Evolutionary conservation across 2,888 invertebrate species (phyloP).

Genomic region (Xestoiulus laeticollis): DNA sequence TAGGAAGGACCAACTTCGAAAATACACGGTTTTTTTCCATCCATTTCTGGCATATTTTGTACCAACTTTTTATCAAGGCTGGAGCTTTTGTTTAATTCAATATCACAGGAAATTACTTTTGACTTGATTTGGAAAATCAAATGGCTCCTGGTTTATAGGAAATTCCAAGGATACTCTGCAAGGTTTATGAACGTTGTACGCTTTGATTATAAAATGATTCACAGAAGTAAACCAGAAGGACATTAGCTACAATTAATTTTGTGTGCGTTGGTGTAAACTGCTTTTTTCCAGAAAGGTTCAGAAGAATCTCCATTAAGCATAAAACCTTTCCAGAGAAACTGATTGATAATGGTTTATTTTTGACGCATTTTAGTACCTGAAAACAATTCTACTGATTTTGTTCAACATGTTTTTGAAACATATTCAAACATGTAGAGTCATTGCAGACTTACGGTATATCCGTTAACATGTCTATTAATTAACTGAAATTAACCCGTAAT

Average conservation of each 20-base stretch:
- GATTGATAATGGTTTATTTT: background rate
- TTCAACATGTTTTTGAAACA: no score
- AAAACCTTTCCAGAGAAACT: no score
- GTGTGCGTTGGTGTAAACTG: background rate
- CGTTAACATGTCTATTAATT: background rate
- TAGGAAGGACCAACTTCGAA: no score
- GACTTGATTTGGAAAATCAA: background rate
- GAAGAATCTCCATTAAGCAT: no score
- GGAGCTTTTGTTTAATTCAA: background rate
- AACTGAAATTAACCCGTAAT: background rate
- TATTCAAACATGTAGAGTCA: background rate
- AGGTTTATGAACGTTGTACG: background rate
- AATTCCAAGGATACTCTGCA: background rate
- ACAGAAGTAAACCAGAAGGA: background rate
- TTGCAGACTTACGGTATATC: background rate
- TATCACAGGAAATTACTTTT: background rate
- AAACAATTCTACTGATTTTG: no score
- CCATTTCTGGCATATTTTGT: background rate
- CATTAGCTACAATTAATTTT: background rate
- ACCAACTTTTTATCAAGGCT: background rate
- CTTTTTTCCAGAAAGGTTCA: background rate
- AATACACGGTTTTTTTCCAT: no score
- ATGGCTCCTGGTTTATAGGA: background rate
- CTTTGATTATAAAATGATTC: background rate
- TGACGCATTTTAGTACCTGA: background rate